Evolutionary conservation across 2,888 invertebrate genomes (phyloP).

Genomic region (Apoda limacodes): DNA sequence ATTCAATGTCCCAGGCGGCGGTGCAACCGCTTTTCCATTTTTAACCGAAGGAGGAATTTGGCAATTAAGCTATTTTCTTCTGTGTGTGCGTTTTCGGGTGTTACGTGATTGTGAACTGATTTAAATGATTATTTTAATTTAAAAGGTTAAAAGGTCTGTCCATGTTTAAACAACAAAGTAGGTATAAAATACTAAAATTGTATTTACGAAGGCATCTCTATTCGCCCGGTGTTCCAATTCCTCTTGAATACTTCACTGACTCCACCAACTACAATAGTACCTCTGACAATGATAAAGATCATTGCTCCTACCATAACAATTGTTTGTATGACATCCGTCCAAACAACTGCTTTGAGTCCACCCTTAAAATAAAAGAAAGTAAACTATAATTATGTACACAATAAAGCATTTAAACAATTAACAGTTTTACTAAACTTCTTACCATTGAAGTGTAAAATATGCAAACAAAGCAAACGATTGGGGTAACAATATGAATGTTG

Average conservation of each 20-base stretch:
- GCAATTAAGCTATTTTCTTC: too few relatives aligned
- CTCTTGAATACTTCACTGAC: slow-evolving; percentile 65
- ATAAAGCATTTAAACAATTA: not conserved
- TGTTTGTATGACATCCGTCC: slow-evolving; percentile 80
- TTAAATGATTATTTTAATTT: too few relatives aligned
- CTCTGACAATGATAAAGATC: slow-evolving; percentile 73
- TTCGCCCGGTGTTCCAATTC: slow-evolving; percentile 69
- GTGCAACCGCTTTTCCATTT: too few relatives aligned
- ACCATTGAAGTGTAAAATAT: slow-evolving; percentile 85
- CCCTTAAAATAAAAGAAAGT: slow-evolving; percentile 66
- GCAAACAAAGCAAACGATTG: slow-evolving; percentile 80
- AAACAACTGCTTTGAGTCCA: slow-evolving; percentile 77
- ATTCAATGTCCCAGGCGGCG: too few relatives aligned
- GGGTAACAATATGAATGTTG: slow-evolving; percentile 78
- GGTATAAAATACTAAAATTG: slow-evolving; percentile 8
- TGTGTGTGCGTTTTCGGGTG: too few relatives aligned
- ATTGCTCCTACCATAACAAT: slow-evolving; percentile 77
- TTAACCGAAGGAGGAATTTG: too few relatives aligned
- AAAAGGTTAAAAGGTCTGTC: too few relatives aligned
- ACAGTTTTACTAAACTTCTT: too few relatives aligned
- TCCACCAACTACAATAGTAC: slow-evolving; percentile 74
- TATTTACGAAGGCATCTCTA: slow-evolving; percentile 73
- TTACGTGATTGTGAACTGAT: too few relatives aligned
- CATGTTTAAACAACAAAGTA: too few relatives aligned
- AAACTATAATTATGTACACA: too few relatives aligned